Evolutionary conservation across 2,113 vertebrate genomes (phyloP).

Genomic region (Acrocephalus arundinaceus): DNA sequence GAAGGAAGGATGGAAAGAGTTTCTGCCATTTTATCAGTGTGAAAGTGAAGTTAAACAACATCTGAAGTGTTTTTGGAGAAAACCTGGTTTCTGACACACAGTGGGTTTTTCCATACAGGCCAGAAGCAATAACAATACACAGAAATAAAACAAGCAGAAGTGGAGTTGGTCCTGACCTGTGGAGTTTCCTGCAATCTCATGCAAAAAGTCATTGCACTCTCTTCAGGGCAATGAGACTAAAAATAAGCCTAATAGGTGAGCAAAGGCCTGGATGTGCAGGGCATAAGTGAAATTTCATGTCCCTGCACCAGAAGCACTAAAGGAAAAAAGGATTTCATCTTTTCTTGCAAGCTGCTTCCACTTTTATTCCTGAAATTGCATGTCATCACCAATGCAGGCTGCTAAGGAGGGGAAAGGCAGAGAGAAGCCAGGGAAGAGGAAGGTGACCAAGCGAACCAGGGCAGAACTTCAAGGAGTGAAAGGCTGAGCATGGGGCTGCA

Average conservation of each 20-base stretch:
- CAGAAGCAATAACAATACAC: not conserved
- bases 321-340: not conserved
- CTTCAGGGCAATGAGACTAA: not conserved
- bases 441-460: not conserved
- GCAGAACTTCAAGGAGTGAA: not conserved
- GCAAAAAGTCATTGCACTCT: not conserved
- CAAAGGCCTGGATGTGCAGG: not conserved
- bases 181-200: not conserved
- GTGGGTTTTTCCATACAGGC: not conserved
- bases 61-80: slow-evolving; percentile 21
- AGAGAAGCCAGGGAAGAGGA: not conserved
- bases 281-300: not conserved
- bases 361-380: not conserved
- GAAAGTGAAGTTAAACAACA: slow-evolving; percentile 43
- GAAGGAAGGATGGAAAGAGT: slow-evolving; percentile 5
- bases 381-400: accelerated
- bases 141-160: not conserved
- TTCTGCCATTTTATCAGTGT: slow-evolving; percentile 18
- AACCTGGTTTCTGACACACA: slow-evolving; percentile 30
- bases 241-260: not conserved
- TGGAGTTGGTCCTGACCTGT: not conserved
- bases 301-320: not conserved
- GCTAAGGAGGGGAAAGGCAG: not conserved
- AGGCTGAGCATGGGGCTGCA: not conserved
- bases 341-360: not conserved